Conservation (phyloP, 2,888 invertebrate genomes). For the Nineta flava region DNA sequence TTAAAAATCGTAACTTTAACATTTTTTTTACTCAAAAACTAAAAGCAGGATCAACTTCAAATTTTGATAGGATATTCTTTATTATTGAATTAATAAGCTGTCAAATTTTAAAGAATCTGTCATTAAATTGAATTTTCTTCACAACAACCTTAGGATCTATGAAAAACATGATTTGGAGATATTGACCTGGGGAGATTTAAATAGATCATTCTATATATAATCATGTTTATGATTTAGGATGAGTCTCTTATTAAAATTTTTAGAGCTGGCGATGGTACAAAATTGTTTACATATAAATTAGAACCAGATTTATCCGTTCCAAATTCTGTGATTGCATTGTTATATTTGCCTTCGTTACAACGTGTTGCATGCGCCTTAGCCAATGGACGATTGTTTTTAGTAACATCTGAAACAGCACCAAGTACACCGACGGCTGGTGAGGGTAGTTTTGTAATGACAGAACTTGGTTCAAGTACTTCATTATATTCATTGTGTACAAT, state of each 20-base stretch:
- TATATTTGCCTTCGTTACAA: conserved; percentile 45
- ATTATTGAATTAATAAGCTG: too few species aligned
- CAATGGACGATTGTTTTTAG: conserved; percentile 62
- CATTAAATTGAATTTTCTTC: too few species aligned
- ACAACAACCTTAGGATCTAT: too few species aligned
- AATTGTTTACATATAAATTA: conserved; percentile 45
- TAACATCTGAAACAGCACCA: conserved; percentile 43
- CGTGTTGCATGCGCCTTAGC: conserved; percentile 69
- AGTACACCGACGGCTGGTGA: conserved; percentile 46
- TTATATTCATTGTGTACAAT: conserved; percentile 52
- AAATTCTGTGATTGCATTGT: conserved; percentile 48
- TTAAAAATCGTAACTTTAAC: too few species aligned
- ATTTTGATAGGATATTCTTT: too few species aligned
- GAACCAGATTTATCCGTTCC: conserved; percentile 47
- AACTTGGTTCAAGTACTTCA: conserved; percentile 52
- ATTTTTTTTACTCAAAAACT: too few species aligned
- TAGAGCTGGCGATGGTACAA: conserved; percentile 37
- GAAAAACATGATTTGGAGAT: too few species aligned
- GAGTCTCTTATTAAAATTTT: conserved; percentile 6
- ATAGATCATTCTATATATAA: too few species aligned
- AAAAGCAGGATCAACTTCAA: too few species aligned
- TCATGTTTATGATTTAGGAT: too few species aligned
- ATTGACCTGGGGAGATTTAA: too few species aligned
- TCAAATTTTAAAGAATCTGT: too few species aligned
- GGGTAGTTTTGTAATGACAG: conserved; percentile 62